A percentile compares a stretch with the other conserved stretches of the same genome.
Evolutionary conservation across 2,797 vertebrate species (phyloP).

Genomic region (Pelobates cultripes): DNA sequence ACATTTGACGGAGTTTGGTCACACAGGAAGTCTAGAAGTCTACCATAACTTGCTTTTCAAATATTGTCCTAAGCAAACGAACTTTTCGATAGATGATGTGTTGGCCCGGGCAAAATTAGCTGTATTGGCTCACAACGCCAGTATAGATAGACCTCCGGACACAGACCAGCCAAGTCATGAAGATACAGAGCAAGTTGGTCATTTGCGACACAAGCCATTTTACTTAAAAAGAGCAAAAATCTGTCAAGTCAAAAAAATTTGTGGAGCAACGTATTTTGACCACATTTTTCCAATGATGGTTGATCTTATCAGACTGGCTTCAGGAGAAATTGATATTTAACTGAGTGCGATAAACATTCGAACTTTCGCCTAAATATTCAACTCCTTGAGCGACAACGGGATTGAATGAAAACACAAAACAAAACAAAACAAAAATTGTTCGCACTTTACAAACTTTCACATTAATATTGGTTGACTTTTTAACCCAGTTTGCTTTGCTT

Average conservation of each 20-base stretch:
- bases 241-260: not conserved
- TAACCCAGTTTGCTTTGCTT: too few relatives aligned
- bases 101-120: not conserved
- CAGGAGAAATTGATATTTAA: too few relatives aligned
- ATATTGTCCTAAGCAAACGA: not conserved
- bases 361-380: too few relatives aligned
- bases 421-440: too few relatives aligned
- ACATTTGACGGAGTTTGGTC: not conserved
- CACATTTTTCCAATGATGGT: not conserved
- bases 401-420: too few relatives aligned
- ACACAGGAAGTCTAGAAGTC: not conserved
- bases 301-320: not conserved
- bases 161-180: not conserved
- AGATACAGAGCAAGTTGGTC: not conserved
- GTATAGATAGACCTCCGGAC: not conserved
- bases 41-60: not conserved
- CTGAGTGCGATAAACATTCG: too few relatives aligned
- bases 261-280: not conserved
- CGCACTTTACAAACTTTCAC: too few relatives aligned
- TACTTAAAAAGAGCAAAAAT: not conserved
- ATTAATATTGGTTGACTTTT: too few relatives aligned
- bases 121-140: not conserved
- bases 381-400: too few relatives aligned
- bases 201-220: not conserved
- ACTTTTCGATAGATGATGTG: not conserved